phyloP scores from a whole-genome alignment of 2,797 vertebrate species.

The Hafferia zeledoni region DNA sequence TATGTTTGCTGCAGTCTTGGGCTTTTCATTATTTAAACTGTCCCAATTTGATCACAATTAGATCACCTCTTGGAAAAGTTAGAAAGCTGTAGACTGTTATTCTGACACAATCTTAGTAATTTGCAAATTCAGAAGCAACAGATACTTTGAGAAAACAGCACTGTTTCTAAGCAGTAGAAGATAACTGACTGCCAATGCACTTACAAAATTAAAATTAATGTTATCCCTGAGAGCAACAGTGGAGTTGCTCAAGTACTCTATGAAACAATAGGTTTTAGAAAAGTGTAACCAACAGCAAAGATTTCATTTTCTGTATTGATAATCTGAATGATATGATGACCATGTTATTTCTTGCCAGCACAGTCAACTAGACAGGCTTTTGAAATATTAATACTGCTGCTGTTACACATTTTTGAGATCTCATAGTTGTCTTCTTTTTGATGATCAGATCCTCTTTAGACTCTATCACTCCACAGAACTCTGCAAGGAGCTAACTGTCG shows the following conservation, averaged over 20 bases:
- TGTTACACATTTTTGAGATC: background rate
- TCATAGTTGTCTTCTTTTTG: background rate
- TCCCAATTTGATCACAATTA: background rate
- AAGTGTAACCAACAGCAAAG: background rate
- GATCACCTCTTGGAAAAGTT: background rate
- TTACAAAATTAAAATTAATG: background rate
- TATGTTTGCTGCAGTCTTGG: background rate
- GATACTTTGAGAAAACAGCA: background rate
- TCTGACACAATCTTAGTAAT: background rate
- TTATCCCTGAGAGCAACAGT: background rate
- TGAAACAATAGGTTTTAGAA: background rate
- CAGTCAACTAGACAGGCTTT: background rate
- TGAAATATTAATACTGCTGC: background rate
- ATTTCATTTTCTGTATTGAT: background rate
- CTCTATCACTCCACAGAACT: background rate
- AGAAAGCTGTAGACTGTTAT: background rate
- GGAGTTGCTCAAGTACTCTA: background rate
- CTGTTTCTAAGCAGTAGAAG: background rate
- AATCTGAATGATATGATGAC: background rate
- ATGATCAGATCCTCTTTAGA: background rate
- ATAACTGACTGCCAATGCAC: background rate
- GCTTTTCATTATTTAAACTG: background rate
- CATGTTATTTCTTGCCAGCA: background rate
- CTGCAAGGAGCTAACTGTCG: background rate
- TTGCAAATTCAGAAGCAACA: background rate